Evolutionary conservation across 1,140 invertebrate species (phyloP), one percentile per base, ranked within the genome.

Genomic region (Cydia pomonella): DNA sequence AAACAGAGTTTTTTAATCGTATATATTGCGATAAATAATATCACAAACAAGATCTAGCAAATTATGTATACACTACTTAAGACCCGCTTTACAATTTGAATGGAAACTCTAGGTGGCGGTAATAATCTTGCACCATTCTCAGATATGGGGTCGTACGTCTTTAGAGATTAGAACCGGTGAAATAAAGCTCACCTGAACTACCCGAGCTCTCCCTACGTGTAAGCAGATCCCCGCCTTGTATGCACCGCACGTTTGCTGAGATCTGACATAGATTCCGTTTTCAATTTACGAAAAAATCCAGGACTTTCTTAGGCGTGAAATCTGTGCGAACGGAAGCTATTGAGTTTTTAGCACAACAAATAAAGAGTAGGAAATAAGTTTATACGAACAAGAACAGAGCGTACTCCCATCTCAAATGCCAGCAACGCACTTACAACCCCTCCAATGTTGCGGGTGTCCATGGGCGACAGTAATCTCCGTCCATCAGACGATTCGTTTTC

Each of bases 201-300:
- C 64, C 16, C 4, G n/a, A n/a, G 27, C 33, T 41, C 47, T 10
- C 5, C n/a, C 27, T 38, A 3, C 33, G 64, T 38, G 64, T 41
- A 41, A 69, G 64, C 64, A 10, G 27, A 69, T 69, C 25, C n/a
- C 63, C 63, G 33, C 64, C 64, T 69, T 69, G 29, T 18, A 69
- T 69, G 64, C 33, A 18, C 27, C 64, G 25, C 64, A 69, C 64
- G 64, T 69, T 12, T 38, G 64, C n/a, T n/a, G 29, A 41, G 64
- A 64, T 27, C 63, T 69, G 27, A 38, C 29, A 38, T 69, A 69
- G 27, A 69, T 69, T 69, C 64, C 64, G 64, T 69, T 33, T 69
- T 69, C 64, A 69, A 69, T 69, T 69, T 69, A 69, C 16, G 29
- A 29, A 66, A 66, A 66, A 66, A 66, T 69, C 64, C n/a, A 21